Evolutionary conservation across 1,140 invertebrate species (phyloP), one percentile per base, ranked within the genome.

Genomic region (Phymorhynchus buccinoides): DNA sequence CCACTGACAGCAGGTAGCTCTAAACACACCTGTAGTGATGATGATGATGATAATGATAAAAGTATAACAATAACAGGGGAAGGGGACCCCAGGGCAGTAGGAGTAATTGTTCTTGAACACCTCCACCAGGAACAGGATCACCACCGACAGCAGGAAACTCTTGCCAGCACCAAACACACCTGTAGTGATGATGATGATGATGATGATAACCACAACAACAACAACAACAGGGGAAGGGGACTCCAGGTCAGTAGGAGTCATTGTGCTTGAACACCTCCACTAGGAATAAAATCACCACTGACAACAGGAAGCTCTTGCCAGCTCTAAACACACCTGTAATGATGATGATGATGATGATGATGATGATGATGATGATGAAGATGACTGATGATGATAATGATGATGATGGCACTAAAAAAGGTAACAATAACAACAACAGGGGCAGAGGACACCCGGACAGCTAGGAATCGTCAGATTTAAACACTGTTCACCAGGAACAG

Each of bases 111-210:
- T 71, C 68, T 90, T 83, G 86, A 92, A 91, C 30, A 92, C 83
- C 56, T 88, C 83, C 35, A 89, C 87, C 18, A 92, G 75, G 82
- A 91, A 92, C 41, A 89, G 44, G 7, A 92, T 86, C 35, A 91
- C 82, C 16, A 92, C 88, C 39, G 91, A 91, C 78, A 92, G 84
- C 48, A 91, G 85, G 56, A 88, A 91, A 84, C 91, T 91, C 62
- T 92, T 92, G 12, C 91, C 91, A n/a, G 91, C 89, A 16, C 91
- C 91, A 90, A 92, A 92, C 32, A 91, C 91, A 78, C 91, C 91
- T 92, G 84, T 27, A 16, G n/a, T n/a, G n/a, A n/a, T n/a, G n/a
- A n/a, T n/a, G n/a, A n/a, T n/a, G n/a, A n/a, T n/a, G n/a, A n/a
- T n/a, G n/a, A n/a, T n/a, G n/a, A n/a, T n/a, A n/a, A n/a, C n/a